Evolutionary conservation across 1,140 invertebrate genomes (phyloP).

Genomic region (Cepaea nemoralis): DNA sequence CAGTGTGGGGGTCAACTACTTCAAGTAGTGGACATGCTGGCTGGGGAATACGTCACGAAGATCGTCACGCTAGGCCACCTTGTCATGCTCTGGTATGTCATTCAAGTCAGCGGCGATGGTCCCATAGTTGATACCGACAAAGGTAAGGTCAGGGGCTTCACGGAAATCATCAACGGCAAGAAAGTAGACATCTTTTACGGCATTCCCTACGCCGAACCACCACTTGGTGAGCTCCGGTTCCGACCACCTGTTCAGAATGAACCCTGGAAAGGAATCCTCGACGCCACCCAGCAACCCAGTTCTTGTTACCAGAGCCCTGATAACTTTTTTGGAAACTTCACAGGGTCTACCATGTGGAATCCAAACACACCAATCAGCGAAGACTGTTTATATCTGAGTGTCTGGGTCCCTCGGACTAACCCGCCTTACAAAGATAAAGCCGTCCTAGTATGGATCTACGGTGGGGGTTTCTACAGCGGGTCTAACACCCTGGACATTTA

Average conservation of each 20-base stretch:
- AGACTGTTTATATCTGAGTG: slow-evolving; percentile 97
- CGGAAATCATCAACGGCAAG: slow-evolving; percentile 74
- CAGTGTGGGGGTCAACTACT: too few relatives aligned
- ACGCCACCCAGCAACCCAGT: slow-evolving; percentile 85
- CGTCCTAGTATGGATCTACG: slow-evolving; percentile 98
- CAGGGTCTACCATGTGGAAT: slow-evolving; percentile 96
- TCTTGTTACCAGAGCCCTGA: slow-evolving; percentile 93
- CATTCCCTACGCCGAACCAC: slow-evolving; percentile 94
- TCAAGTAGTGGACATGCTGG: too few relatives aligned
- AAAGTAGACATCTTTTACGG: slow-evolving; percentile 91
- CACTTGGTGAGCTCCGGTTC: slow-evolving; percentile 88
- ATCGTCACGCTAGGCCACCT: too few relatives aligned
- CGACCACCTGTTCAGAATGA: slow-evolving; percentile 84
- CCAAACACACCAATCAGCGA: slow-evolving; percentile 92
- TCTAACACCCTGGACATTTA: slow-evolving; percentile 94
- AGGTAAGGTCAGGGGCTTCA: slow-evolving; percentile 58
- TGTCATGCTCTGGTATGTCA: neutral
- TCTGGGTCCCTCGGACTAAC: slow-evolving; percentile 80
- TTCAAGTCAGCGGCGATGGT: neutral
- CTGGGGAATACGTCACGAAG: too few relatives aligned
- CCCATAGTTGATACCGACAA: slow-evolving; percentile 59
- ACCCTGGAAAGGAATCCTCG: slow-evolving; percentile 83
- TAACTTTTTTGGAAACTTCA: slow-evolving; percentile 90
- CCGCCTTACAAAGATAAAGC: slow-evolving; percentile 77
- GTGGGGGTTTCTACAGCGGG: slow-evolving; percentile 95